A percentile compares a stretch with the other conserved stretches of the same genome.
Evolutionary conservation across 2,888 invertebrate genomes (phyloP).

Genomic region (Lysandra bellargus): DNA sequence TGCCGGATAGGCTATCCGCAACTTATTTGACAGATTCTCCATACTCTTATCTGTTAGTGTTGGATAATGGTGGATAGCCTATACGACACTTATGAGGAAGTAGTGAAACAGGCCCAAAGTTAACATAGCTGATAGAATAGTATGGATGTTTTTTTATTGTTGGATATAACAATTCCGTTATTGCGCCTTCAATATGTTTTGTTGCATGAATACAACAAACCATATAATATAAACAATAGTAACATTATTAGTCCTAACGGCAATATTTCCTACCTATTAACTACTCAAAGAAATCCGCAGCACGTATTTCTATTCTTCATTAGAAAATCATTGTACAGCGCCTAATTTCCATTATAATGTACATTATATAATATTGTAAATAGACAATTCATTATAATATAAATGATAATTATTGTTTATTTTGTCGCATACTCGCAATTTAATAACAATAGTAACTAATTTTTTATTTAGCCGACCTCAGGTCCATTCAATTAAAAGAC

Average conservation of each 20-base stretch:
- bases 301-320: background rate
- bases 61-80: too few relatives aligned
- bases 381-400: background rate
- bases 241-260: background rate
- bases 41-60: too few relatives aligned
- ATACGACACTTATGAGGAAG: too few relatives aligned
- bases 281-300: background rate
- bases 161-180: background rate
- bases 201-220: background rate
- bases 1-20: too few relatives aligned
- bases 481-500: too few relatives aligned
- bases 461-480: too few relatives aligned
- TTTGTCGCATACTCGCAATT: too few relatives aligned
- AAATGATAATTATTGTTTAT: background rate
- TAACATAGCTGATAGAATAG: too few relatives aligned
- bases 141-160: background rate
- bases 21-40: too few relatives aligned
- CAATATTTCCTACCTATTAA: background rate
- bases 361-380: too few relatives aligned
- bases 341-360: background rate
- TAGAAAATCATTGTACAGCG: background rate
- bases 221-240: background rate
- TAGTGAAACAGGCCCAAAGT: too few relatives aligned
- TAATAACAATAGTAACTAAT: background rate
- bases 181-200: background rate